Evolutionary conservation across 2,797 vertebrate genomes (phyloP).

Genomic region (Falco naumanni): DNA sequence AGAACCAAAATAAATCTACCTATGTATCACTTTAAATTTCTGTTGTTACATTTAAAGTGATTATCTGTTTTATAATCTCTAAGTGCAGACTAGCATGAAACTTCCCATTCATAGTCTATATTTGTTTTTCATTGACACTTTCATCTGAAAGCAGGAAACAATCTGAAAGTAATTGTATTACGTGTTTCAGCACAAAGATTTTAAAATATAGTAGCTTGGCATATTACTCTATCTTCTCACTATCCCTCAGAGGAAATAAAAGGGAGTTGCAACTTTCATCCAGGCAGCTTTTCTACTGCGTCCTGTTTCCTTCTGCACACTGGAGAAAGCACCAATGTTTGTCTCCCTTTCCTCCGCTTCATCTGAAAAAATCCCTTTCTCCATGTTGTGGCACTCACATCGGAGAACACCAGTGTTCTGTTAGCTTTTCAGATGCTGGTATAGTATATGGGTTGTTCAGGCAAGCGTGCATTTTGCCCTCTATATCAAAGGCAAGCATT

Average conservation of each 20-base stretch:
- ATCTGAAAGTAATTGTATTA: constrained; percentile 56
- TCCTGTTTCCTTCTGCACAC: constrained; percentile 69
- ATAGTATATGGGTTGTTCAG: not conserved
- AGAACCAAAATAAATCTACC: not conserved
- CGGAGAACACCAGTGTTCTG: rapidly evolving
- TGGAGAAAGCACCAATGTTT: constrained; percentile 1
- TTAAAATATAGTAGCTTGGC: constrained; percentile 57
- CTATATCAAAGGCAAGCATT: not conserved
- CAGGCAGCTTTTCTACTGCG: constrained; percentile 57
- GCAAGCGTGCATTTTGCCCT: not conserved
- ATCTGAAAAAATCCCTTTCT: not conserved
- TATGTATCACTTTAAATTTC: not conserved
- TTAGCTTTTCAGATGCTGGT: not conserved
- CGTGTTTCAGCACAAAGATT: constrained; percentile 51
- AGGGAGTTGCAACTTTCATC: constrained; percentile 33
- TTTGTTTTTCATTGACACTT: constrained; percentile 54
- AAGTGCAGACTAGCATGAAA: not conserved
- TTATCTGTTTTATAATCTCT: constrained; percentile 21
- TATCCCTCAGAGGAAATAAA: constrained; percentile 58
- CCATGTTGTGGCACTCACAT: not conserved
- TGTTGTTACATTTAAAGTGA: not conserved
- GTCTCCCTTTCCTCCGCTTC: not conserved
- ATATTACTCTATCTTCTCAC: constrained; percentile 36
- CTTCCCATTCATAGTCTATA: not conserved
- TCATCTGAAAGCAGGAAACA: constrained; percentile 68